Evolutionary conservation across 2,888 invertebrate genomes (phyloP), one percentile per base, ranked within the genome.

Genomic region (Orchesella flavescens): DNA sequence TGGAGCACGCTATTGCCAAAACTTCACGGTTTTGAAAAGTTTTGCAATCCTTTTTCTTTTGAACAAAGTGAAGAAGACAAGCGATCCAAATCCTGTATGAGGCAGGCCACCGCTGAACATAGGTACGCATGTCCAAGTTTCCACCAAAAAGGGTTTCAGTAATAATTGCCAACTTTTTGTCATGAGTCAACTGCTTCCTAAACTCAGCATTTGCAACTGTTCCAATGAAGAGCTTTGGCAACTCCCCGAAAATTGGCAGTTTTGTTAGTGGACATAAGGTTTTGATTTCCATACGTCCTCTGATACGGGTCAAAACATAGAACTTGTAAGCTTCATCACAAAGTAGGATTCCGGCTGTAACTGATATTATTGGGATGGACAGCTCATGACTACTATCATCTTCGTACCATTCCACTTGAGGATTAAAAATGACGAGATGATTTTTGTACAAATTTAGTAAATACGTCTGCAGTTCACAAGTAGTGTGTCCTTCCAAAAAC

Each of bases 401-500:
- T 1, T 53, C 49, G 10, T 17, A 61, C n/a, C 81, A 46, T 84
- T 88, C 88, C 0, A 87, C 83, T 80, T 88, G 88, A 12, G 84
- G 79, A 24, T 66, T 12, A 17, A 78, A 53, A 69, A 84, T 75
- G 43, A 87, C 85, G 23, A 85, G 44, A 49, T 63, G 34, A 72
- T 84, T 84, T 46, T 69, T 92, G 78, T 93, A 90, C 17, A 95
- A 91, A 89, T 95, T 94, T 34, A 95, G 92, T 88, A 94, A 93
- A 83, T 92, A 91, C 10, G 93, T 91, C 0, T 95, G 93, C 86
- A 94, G 92, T 59, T 91, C 89, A 34, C 93, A 94, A 2, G 90
- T 90, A 59, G 93, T 91, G 81, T 94, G 93, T 83, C 93, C 92
- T 49, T 93, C 90, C 1, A 93, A 89, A 89, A 95, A 93, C 94